Conservation (phyloP, 2,113 vertebrate genomes). For the Saccopteryx bilineata region DNA sequence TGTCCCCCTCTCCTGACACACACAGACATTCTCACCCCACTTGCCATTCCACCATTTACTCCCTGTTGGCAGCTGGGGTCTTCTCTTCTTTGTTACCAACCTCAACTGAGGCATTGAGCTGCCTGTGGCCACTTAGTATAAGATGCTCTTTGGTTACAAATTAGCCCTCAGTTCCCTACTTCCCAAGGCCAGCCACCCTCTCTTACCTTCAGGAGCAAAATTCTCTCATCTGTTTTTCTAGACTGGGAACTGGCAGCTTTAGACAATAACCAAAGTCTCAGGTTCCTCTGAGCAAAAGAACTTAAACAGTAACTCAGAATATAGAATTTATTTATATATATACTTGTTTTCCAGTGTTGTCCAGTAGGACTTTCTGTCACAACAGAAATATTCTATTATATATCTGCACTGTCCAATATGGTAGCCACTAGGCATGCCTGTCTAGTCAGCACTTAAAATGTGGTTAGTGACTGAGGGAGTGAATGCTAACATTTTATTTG, state of each 20-base stretch:
- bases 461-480: background rate
- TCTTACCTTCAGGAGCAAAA: background rate
- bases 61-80: background rate
- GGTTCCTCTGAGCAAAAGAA: background rate
- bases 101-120: background rate
- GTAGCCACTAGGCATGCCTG: background rate
- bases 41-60: background rate
- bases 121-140: background rate
- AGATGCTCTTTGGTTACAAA: background rate
- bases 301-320: background rate
- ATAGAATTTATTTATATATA: too few relatives aligned
- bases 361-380: background rate
- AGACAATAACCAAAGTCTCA: background rate
- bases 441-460: background rate
- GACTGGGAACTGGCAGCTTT: background rate
- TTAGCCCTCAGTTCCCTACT: background rate
- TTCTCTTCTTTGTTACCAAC: background rate
- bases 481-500: background rate
- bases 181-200: background rate
- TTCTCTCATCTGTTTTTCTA: background rate
- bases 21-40: background rate
- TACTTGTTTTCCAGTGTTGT: background rate
- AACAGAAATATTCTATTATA: background rate
- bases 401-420: background rate
- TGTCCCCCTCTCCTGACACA: background rate